A percentile compares a stretch with the other conserved stretches of the same genome.
Conservation (phyloP, 2,888 invertebrate species). For the Embidobia sp. region DNA sequence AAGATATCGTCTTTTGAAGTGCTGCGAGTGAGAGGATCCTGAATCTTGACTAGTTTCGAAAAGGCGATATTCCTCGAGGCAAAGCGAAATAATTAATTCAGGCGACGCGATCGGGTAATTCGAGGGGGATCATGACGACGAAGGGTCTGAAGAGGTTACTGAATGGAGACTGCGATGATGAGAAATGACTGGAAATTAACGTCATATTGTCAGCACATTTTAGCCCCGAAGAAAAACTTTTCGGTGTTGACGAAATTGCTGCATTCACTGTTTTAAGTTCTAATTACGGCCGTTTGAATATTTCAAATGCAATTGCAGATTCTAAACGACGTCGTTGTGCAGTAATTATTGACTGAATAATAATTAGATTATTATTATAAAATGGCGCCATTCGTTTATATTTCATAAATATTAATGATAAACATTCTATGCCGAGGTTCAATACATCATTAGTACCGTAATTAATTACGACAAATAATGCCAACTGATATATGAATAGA, state of each 20-base stretch:
- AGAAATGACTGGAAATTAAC: conserved; percentile 59
- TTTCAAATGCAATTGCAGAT: too few species aligned
- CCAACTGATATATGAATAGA: too few species aligned
- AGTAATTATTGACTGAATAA: too few species aligned
- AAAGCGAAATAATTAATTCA: conserved; percentile 64
- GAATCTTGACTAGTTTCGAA: conserved; percentile 60
- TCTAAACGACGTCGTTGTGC: too few species aligned
- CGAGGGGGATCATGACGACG: conserved; percentile 54
- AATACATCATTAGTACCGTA: too few species aligned
- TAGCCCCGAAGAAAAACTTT: conserved; percentile 24
- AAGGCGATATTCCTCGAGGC: conserved; percentile 61
- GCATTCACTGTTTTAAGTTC: conserved; percentile 22
- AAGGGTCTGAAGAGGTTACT: conserved; percentile 53
- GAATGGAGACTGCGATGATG: conserved; percentile 46
- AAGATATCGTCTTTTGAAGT: conserved; percentile 61
- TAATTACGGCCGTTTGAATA: conserved; percentile 16
- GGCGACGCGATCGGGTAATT: conserved; percentile 57
- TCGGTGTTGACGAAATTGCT: conserved; percentile 4
- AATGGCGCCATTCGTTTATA: too few species aligned
- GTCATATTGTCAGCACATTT: conserved; percentile 57
- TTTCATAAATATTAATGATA: too few species aligned
- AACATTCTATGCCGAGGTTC: too few species aligned
- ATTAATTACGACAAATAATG: too few species aligned
- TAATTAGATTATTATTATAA: too few species aligned
- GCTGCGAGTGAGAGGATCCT: conserved; percentile 48